Percentiles rank a stretch among this genome's conserved stretches.
These are phyloP conservation scores for Heliconius hortense DNA, from an alignment of 2,888 invertebrate genomes.

Conservation along the genomic window DNA sequence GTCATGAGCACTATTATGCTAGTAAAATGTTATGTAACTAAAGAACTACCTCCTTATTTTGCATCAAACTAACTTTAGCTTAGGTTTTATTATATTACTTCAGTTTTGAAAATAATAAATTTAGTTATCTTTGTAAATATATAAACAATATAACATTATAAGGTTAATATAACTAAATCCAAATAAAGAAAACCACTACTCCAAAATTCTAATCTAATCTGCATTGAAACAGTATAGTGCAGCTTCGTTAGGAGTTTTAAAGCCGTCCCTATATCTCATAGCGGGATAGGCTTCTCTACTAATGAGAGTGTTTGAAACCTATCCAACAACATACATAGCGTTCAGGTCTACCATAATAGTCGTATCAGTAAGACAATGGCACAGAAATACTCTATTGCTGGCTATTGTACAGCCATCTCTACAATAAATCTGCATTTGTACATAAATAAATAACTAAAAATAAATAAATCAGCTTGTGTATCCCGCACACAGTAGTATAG, in stretches of 20 bases:
- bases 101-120: background rate
- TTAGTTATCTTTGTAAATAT: background rate
- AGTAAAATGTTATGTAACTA: constrained; percentile 16
- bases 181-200: background rate
- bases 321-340: constrained; percentile 25
- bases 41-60: constrained; percentile 7
- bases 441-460: background rate
- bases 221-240: constrained; percentile 13
- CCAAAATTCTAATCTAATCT: constrained; percentile 5
- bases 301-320: constrained; percentile 36
- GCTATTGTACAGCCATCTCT: background rate
- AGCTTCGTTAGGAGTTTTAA: constrained; percentile 23
- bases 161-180: background rate
- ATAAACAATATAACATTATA: background rate
- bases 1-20: constrained; percentile 23
- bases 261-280: constrained; percentile 29
- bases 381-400: constrained; percentile 6
- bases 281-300: constrained; percentile 33
- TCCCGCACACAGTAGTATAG: too few species aligned
- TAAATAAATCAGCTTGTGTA: too few species aligned
- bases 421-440: constrained; percentile 2
- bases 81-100: background rate
- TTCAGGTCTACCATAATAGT: constrained; percentile 29
- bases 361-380: constrained; percentile 25
- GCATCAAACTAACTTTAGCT: background rate